A percentile compares a stretch with the other conserved stretches of the same genome.
phyloP scores from a whole-genome alignment of 2,888 invertebrate species.

The Apamea anceps region DNA sequence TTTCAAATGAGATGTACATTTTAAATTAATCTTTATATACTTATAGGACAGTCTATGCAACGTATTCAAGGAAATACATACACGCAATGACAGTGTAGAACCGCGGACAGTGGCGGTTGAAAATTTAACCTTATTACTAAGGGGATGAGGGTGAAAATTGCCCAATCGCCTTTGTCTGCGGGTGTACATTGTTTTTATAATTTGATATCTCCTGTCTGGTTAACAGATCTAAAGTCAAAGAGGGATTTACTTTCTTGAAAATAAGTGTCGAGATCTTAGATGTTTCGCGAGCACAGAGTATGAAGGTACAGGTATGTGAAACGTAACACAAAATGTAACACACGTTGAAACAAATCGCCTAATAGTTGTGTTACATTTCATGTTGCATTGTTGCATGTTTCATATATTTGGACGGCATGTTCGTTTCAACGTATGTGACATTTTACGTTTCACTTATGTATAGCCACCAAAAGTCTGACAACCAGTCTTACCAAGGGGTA shows the following conservation, averaged over 20 bases:
- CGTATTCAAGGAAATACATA: slow-evolving; percentile 45
- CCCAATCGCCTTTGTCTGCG: background rate
- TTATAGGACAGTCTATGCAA: slow-evolving; percentile 59
- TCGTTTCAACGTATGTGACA: background rate
- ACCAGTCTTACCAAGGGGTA: too few relatives aligned
- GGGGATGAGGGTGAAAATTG: background rate
- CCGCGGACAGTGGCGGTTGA: background rate
- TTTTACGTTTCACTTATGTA: background rate
- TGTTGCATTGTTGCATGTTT: background rate
- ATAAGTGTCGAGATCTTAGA: slow-evolving; percentile 5
- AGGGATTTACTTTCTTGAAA: slow-evolving; percentile 8
- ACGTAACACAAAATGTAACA: background rate
- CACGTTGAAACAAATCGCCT: background rate
- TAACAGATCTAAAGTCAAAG: slow-evolving; percentile 29
- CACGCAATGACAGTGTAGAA: slow-evolving; percentile 12
- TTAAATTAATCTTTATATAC: slow-evolving; percentile 48
- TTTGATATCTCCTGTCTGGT: slow-evolving; percentile 21
- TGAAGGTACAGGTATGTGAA: background rate
- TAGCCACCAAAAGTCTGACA: too few relatives aligned
- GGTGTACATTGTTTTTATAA: background rate
- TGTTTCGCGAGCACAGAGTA: slow-evolving; percentile 7
- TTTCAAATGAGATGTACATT: slow-evolving; percentile 53
- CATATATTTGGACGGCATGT: background rate
- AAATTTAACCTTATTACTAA: background rate
- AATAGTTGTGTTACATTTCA: background rate